Conservation (phyloP, 1,140 invertebrate species). For the Drosophila subpulchrella region DNA sequence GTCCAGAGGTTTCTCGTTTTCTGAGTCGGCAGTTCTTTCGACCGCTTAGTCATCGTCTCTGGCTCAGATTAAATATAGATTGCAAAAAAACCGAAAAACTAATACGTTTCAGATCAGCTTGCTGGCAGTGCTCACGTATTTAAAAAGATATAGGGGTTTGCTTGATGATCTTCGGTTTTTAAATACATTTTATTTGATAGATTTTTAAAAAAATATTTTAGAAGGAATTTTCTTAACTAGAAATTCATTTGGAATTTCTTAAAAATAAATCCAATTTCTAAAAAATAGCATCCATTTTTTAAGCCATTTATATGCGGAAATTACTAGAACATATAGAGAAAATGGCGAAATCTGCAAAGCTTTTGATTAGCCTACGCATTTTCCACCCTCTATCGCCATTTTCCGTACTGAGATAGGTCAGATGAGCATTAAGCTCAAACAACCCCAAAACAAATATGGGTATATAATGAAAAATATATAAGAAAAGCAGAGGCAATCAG, state of each 20-base stretch:
- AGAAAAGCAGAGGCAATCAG: neutral
- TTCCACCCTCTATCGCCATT: constrained; percentile 7
- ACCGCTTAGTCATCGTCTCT: constrained; percentile 38
- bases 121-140: neutral
- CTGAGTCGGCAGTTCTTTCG: constrained; percentile 9
- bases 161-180: neutral
- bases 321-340: neutral
- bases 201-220: too few species aligned
- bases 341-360: constrained; percentile 3
- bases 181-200: too few species aligned
- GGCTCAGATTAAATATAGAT: constrained; percentile 37
- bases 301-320: neutral
- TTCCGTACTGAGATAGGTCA: neutral
- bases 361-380: constrained; percentile 1
- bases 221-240: too few species aligned
- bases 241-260: too few species aligned
- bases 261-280: too few species aligned
- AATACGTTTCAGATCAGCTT: constrained; percentile 13
- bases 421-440: constrained; percentile 8
- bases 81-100: neutral
- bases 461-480: neutral
- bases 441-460: neutral
- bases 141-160: neutral
- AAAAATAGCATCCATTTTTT: too few species aligned
- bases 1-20: constrained; percentile 29